Conservation (phyloP, 2,797 vertebrate species). For the Xenops minutus region DNA sequence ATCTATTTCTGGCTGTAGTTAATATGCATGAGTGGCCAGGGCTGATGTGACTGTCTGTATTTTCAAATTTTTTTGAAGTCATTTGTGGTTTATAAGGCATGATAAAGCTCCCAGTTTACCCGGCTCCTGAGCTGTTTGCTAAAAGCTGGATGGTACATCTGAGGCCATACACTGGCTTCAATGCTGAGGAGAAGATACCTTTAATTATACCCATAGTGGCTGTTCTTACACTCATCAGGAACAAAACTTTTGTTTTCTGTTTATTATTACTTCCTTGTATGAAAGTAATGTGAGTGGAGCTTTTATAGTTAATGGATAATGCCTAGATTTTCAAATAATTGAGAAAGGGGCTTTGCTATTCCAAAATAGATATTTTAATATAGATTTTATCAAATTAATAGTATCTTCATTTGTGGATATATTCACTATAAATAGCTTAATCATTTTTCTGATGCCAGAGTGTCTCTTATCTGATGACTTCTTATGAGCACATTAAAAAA, state of each 20-base stretch:
- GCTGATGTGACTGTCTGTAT: neutral
- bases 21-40: neutral
- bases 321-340: neutral
- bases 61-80: neutral
- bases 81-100: neutral
- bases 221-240: neutral
- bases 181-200: neutral
- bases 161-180: neutral
- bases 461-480: constrained; percentile 33
- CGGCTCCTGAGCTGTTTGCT: neutral
- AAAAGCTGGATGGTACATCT: neutral
- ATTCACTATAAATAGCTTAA: constrained; percentile 37
- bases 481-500: constrained; percentile 3
- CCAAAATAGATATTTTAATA: neutral
- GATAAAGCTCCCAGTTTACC: neutral
- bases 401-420: neutral
- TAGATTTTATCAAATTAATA: neutral
- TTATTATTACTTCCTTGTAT: neutral
- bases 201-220: neutral
- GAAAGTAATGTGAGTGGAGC: neutral
- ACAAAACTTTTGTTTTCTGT: neutral
- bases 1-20: neutral
- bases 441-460: neutral
- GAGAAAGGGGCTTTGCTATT: neutral
- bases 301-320: neutral